phyloP scores from a whole-genome alignment of 2,113 vertebrate species.

The Pica pica region DNA sequence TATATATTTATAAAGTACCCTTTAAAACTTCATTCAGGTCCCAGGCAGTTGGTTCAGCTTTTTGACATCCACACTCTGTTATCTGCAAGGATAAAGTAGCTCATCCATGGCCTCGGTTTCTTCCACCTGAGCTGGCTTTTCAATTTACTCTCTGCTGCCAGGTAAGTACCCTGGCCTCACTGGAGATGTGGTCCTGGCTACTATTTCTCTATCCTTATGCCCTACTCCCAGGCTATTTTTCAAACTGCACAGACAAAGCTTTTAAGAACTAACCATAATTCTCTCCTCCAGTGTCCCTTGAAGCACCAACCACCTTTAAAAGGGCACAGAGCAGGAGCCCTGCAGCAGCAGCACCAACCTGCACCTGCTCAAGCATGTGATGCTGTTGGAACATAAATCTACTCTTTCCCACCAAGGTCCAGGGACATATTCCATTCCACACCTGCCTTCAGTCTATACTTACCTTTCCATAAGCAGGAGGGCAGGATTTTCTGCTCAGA shows the following conservation, averaged over 20 bases:
- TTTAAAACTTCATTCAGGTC: neutral
- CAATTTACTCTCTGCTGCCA: neutral
- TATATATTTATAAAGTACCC: neutral
- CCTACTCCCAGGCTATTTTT: neutral
- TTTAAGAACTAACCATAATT: neutral
- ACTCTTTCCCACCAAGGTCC: neutral
- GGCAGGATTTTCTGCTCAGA: neutral
- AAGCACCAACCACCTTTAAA: neutral
- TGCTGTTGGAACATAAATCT: neutral
- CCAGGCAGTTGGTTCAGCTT: neutral
- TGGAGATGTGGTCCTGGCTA: neutral
- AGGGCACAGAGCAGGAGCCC: neutral
- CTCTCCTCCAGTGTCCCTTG: neutral
- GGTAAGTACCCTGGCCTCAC: neutral
- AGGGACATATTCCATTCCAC: neutral
- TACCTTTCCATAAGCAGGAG: neutral
- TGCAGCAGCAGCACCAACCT: neutral
- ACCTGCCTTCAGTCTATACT: neutral
- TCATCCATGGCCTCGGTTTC: neutral
- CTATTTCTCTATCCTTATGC: neutral
- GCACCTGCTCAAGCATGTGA: accelerated
- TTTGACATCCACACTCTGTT: neutral
- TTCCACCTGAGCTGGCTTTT: neutral
- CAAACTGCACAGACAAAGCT: neutral
- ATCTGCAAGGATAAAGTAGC: neutral